Base-by-base conservation (phyloP, 35 echinoderm and acorn worm genomes). In the Chiridota heheva region DNA sequence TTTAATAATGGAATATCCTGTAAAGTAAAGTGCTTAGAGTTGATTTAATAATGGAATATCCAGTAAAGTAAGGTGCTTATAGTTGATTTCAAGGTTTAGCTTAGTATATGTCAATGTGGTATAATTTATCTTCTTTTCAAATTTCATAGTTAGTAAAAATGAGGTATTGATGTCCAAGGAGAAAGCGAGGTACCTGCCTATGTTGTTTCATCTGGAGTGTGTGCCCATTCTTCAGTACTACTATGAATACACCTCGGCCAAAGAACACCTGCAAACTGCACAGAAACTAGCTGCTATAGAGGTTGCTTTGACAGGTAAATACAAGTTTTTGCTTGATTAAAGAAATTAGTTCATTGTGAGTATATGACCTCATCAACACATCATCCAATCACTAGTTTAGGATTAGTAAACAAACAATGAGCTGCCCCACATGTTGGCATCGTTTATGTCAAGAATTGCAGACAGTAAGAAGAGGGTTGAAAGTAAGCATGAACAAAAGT, bases 121-220 rank as follows among this genome's bases (percentile, higher is more conserved):
- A n/a, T n/a, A n/a, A n/a, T n/a, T n/a, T n/a, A n/a, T 53, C 48
- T 53, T 53, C 22, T 53, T 53, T 22, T 53, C 48, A 13, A 53
- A 53, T 53, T 80, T 64, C 0, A 44, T 61, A 92, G 90, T 92
- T 38, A 57, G 34, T 20, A 60, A 60, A 41, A 87, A 92, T 56
- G 84, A 87, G 26, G 18, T 41, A 29, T 55, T 92, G 30, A 92
- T 92, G 84, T 87, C 67, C 5, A 22, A 40, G 30, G 84, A 82
- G 48, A 49, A 37, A 18, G 57, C 44, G 41, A 38, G 25, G 7
- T 64, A 70, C 63, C 75, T 91, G 27, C 68, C 76, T 16, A 1
- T 92, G 6, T 17, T 82, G 36, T 77, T 87, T 51, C 84, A 87
- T 44, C 70, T 92, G 13, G 90, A 92, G 62, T 92, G 84, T 34